phyloP scores from a whole-genome alignment of 53 echinoderm and acorn worm genomes.

The Glandiceps talaboti region DNA sequence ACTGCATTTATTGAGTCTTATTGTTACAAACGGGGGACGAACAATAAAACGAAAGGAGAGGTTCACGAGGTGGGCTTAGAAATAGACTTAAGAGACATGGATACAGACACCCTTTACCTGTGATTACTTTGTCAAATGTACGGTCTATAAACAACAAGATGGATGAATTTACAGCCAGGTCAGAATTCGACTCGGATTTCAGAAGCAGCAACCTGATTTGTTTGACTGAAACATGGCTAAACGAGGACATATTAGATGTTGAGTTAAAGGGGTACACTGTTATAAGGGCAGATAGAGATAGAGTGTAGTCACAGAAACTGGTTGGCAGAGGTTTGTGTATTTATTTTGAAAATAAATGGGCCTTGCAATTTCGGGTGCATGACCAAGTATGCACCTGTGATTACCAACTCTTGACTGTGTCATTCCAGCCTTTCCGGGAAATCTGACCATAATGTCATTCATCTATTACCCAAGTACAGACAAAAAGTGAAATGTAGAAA shows the following conservation, averaged over 20 bases:
- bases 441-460: background rate
- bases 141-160: constrained; percentile 6
- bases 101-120: background rate
- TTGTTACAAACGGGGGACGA: background rate
- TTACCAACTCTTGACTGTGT: background rate
- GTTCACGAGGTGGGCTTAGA: background rate
- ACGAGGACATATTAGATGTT: background rate
- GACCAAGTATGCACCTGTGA: constrained; percentile 5
- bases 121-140: constrained; percentile 3
- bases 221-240: constrained; percentile 6
- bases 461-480: background rate
- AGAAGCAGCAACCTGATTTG: background rate
- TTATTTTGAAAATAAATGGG: constrained; percentile 1
- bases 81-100: background rate
- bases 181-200: background rate
- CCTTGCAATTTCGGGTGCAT: background rate
- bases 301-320: background rate
- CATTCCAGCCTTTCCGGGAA: constrained; percentile 1
- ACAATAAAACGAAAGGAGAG: background rate
- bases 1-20: background rate
- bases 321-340: background rate
- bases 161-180: background rate
- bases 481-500: background rate
- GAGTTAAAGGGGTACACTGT: background rate
- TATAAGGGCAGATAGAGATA: background rate